Evolutionary conservation across 2,797 vertebrate genomes (phyloP).

Genomic region (Poeciliopsis turneri): DNA sequence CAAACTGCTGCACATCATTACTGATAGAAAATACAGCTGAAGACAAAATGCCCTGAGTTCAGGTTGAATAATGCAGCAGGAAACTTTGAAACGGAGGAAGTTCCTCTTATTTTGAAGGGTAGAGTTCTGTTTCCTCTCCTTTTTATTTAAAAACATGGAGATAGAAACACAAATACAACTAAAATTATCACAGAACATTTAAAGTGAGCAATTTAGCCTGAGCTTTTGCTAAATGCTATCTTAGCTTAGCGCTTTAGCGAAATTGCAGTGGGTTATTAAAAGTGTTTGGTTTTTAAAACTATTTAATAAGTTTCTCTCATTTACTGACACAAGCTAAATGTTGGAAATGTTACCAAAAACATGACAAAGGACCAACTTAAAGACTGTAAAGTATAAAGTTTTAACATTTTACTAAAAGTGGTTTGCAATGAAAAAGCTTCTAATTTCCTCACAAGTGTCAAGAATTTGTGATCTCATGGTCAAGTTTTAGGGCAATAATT

Average conservation of each 20-base stretch:
- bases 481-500: conserved; percentile 24
- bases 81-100: neutral
- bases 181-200: too few species aligned
- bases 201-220: too few species aligned
- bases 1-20: conserved; percentile 2
- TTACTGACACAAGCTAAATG: neutral
- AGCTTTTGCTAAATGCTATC: too few species aligned
- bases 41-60: neutral
- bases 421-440: neutral
- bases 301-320: neutral
- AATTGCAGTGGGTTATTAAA: too few species aligned
- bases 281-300: too few species aligned
- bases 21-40: conserved; percentile 4
- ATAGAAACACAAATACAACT: too few species aligned
- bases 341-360: neutral
- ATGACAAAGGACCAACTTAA: neutral
- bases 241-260: too few species aligned
- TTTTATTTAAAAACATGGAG: too few species aligned
- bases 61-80: neutral
- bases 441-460: conserved; percentile 5
- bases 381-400: neutral
- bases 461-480: neutral
- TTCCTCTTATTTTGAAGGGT: too few species aligned
- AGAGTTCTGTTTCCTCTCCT: too few species aligned
- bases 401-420: neutral